Evolutionary conservation across 2,797 vertebrate genomes (phyloP).

Genomic region (Myripristis jacobus): DNA sequence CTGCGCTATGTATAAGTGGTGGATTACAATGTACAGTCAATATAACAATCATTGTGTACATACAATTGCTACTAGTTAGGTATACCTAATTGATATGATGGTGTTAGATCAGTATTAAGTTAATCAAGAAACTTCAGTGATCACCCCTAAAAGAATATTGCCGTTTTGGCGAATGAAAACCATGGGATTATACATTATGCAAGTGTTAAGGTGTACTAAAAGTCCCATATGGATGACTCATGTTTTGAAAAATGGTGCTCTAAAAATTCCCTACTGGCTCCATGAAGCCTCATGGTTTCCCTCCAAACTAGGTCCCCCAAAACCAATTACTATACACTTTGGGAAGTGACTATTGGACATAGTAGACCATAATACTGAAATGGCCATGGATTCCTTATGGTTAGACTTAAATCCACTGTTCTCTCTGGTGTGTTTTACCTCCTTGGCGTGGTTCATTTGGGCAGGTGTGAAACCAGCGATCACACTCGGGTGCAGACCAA

Average conservation of each 20-base stretch:
- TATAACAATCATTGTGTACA: conserved; percentile 22
- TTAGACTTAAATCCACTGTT: conserved; percentile 5
- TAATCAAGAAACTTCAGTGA: conserved; percentile 20
- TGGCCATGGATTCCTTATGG: conserved; percentile 6
- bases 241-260: conserved; percentile 7
- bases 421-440: too few species aligned
- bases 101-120: conserved; percentile 11
- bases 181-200: neutral
- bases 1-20: neutral
- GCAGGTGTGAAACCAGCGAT: too few species aligned
- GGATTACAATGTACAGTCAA: conserved; percentile 2
- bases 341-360: neutral
- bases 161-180: neutral
- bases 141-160: conserved; percentile 1
- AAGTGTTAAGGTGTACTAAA: conserved; percentile 1
- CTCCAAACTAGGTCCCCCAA: conserved; percentile 1
- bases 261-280: conserved; percentile 28
- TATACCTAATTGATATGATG: neutral
- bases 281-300: neutral
- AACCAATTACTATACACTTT: neutral
- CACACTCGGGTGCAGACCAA: too few species aligned
- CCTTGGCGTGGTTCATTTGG: too few species aligned
- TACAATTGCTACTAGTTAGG: neutral
- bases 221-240: conserved; percentile 7
- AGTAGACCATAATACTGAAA: neutral